phyloP scores from a whole-genome alignment of 37 sponge, comb jelly and placozoan genomes.

The Tethya wilhelma region DNA sequence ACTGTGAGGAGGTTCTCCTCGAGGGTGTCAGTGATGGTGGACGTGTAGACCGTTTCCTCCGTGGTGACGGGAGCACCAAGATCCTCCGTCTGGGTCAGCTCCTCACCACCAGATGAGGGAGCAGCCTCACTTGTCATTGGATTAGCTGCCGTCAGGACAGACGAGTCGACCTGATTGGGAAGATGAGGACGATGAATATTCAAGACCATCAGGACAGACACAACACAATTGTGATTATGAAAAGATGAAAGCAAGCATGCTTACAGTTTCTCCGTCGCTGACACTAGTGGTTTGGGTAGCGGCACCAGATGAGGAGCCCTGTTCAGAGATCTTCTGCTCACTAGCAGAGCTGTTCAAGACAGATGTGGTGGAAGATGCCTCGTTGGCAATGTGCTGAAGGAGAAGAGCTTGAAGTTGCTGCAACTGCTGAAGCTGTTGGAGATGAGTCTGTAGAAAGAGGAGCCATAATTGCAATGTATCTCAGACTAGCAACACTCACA shows the following conservation, averaged over 20 bases:
- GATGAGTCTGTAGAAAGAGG: background rate
- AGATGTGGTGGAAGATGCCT: conserved; percentile 15
- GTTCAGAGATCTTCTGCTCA: background rate
- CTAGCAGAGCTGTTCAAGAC: background rate
- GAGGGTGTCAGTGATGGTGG: background rate
- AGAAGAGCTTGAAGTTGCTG: conserved; percentile 76
- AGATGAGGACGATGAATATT: too few relatives aligned
- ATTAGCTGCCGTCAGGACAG: background rate
- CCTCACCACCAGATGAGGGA: background rate
- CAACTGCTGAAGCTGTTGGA: conserved; percentile 72
- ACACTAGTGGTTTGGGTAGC: background rate
- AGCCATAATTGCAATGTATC: background rate
- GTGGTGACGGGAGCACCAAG: background rate
- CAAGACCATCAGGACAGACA: too few relatives aligned
- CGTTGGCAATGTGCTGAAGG: conserved; percentile 75
- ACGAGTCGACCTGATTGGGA: too few relatives aligned
- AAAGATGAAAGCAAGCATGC: too few relatives aligned
- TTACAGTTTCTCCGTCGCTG: too few relatives aligned
- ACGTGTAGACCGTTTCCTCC: conserved; percentile 45
- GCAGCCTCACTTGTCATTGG: background rate
- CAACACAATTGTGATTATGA: too few relatives aligned
- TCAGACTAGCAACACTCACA: background rate
- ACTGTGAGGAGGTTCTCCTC: conserved; percentile 17
- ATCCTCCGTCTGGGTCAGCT: conserved; percentile 13
- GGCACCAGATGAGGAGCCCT: too few relatives aligned